Base-by-base conservation (phyloP, 2,113 vertebrate species). In the Toxotes jaculatrix region DNA sequence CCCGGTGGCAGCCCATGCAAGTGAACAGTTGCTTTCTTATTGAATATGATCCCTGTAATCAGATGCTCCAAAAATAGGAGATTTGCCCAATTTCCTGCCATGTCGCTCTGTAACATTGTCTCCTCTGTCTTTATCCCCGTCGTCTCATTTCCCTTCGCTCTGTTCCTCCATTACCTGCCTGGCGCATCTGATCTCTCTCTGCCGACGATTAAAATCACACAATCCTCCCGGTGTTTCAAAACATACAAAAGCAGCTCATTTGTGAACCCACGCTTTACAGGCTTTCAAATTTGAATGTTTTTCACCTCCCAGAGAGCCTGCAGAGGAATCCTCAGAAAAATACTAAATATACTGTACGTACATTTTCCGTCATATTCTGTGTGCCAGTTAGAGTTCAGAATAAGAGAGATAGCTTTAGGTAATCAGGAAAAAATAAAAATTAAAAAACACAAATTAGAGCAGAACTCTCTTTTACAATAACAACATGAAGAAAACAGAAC, bases 71-170 rank as follows among this genome's bases (percentile, higher is more conserved):
- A 88, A 88, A 89, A 86, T 71, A 85, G 74, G 64, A 81, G 82
- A 89, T 87, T 77, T 91, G 85, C 86, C 74, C 76, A 81, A 87
- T 87, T 89, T 92, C 78, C 80, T 86, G 83, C 71, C 72, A 73
- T 32, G 53, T 84, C 38, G 36, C 47, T 79, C 59, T 0, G 5
- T 4, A 57, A 66, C 84, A 79, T 55, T 34, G 66, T 77, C 77
- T 57, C 40, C 68, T 82, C 71, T 56, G 66, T 85, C 82, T 83
- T 68, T 66, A 79, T 77, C 60, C 72, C 51, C 21, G 57, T 77
- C 57, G 0, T 74, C 68, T 88, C 72, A 76, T 84, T 77, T 85
- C 65, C 67, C 51, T 79, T 66, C 32, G 40, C 73, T 75, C 16
- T 1, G 27, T 80, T 69, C 38, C 77, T 74, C 43, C 32, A 74